Evolutionary conservation across 2,888 invertebrate species (phyloP), one percentile per base, ranked within the genome.

Genomic region (Lypha dubia): DNA sequence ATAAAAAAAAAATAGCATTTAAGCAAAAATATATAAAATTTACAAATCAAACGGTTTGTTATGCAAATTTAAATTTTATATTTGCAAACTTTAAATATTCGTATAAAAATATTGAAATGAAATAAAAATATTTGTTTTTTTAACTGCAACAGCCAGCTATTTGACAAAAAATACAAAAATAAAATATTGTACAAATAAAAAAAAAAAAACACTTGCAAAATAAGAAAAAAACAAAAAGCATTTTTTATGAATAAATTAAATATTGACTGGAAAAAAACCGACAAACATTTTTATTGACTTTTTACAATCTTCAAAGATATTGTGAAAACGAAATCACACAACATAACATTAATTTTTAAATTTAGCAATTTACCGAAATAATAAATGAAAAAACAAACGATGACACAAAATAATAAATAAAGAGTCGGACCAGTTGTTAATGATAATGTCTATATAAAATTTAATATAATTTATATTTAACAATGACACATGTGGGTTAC

Each of bases 401-500:
- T 17, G 13, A 60, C 4, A 68, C 6, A 71, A 17, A 71, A 9
- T 28, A 32, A 20, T 22, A 46, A 46, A 44, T 35, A 60, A 35
- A 46, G 8, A 58, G 17, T 58, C 76, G 41, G 11, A 68, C 68
- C 68, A 56, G 41, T 67, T 76, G 58, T 49, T 71, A 65, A 65
- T 67, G 73, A 73, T 63, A 58, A 79, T 49, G 65, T 80, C 58
- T 67, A 49, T 67, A 49, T 62, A 65, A 46, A 41, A 11, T 58
- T 49, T 56, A 56, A 71, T 76, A 75, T 75, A 38, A 58, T 70
- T 76, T 71, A 56, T 22, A 70, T 46, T 75, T 62, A 82, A 76
- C 28, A 58, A 70, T 83, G 79, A 79, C 83, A 83, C 79, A 79
- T 83, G 79, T 83, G 79, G 73, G 77, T 67, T 77, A 83, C 35